These are phyloP conservation scores for Brachyptera risi DNA, from an alignment of 2,888 invertebrate species.

Conservation along the genomic window DNA sequence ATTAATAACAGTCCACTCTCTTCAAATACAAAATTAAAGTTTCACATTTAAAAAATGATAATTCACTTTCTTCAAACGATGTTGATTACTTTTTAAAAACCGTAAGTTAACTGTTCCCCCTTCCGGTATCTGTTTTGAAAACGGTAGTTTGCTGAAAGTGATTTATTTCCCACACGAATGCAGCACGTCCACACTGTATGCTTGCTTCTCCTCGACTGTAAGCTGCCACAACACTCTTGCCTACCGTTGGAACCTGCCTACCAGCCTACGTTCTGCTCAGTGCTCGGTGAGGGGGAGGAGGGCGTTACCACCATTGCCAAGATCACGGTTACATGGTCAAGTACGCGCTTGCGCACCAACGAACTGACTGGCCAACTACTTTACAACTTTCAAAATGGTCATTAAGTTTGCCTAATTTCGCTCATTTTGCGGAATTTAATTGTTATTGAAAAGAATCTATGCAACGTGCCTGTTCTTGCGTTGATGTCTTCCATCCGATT, in stretches of 20 bases:
- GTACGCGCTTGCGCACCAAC: too few relatives aligned
- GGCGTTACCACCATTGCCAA: conserved; percentile 49
- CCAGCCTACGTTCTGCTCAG: too few relatives aligned
- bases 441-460: too few relatives aligned
- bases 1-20: not conserved
- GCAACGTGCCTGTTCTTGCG: too few relatives aligned
- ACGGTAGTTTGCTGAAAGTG: conserved; percentile 19
- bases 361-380: too few relatives aligned
- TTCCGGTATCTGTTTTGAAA: conserved; percentile 16
- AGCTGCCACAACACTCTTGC: conserved; percentile 8
- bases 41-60: conserved; percentile 1
- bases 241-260: too few relatives aligned
- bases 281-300: not conserved
- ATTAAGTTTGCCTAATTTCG: too few relatives aligned
- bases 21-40: not conserved
- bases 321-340: conserved; percentile 52
- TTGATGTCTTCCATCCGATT: too few relatives aligned
- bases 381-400: too few relatives aligned
- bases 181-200: not conserved
- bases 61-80: conserved; percentile 14
- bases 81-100: conserved; percentile 9
- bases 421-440: too few relatives aligned
- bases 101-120: conserved; percentile 13
- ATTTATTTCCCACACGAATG: not conserved
- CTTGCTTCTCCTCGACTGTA: not conserved